Evolutionary conservation across 2,888 invertebrate species (phyloP).

Genomic region (Ectemnius lituratus): DNA sequence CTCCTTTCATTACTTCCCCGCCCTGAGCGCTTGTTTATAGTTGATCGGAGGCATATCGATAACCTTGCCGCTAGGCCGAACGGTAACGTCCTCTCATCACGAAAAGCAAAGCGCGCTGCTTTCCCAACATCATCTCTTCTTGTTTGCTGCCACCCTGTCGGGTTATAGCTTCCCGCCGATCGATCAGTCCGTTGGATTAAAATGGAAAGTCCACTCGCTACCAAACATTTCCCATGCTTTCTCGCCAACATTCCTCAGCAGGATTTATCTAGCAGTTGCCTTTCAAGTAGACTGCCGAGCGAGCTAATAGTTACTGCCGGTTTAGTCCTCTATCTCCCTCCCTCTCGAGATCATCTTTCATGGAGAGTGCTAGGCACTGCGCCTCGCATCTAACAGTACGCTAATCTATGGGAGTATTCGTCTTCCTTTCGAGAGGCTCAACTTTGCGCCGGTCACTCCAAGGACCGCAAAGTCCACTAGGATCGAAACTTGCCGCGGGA

Average conservation of each 20-base stretch:
- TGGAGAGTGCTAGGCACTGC: too few relatives aligned
- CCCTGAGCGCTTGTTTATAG: conserved; percentile 23
- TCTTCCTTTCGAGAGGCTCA: conserved; percentile 29
- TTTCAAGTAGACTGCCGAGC: not conserved
- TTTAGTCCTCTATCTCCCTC: not conserved
- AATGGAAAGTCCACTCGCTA: conserved; percentile 24
- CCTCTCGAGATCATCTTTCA: not conserved
- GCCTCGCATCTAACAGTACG: conserved; percentile 48
- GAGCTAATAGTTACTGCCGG: not conserved
- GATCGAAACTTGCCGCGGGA: conserved; percentile 57
- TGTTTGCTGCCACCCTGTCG: conserved; percentile 35
- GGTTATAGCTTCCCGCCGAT: conserved; percentile 16
- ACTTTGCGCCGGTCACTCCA: conserved; percentile 22
- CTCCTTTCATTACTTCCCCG: conserved; percentile 14
- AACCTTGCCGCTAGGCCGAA: conserved; percentile 24
- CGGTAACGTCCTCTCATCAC: conserved; percentile 19
- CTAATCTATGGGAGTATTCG: conserved; percentile 54
- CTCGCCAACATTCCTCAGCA: not conserved
- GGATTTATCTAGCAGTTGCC: too few relatives aligned
- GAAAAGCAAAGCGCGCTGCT: conserved; percentile 13
- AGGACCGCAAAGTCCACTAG: conserved; percentile 49
- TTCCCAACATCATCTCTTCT: conserved; percentile 44
- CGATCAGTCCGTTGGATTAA: conserved; percentile 38
- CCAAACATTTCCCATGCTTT: conserved; percentile 5
- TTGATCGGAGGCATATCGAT: conserved; percentile 17